A percentile compares a stretch with the other conserved stretches of the same genome.
Evolutionary conservation across 2,113 vertebrate genomes (phyloP).

Genomic region (Lycaon pictus): DNA sequence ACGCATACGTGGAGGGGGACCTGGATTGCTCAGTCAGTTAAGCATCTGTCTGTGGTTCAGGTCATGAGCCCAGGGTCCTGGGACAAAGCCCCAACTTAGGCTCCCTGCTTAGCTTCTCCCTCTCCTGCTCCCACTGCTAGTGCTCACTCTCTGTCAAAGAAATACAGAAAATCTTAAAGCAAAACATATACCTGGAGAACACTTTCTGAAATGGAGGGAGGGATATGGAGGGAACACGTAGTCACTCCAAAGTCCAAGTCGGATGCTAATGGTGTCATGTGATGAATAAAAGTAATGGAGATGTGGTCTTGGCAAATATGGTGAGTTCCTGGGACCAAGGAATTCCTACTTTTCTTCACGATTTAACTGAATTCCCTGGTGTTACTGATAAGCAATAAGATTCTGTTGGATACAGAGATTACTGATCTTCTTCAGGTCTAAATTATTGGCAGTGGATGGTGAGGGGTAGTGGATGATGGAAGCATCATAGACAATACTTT

Average conservation of each 20-base stretch:
- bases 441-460: not conserved
- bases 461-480: not conserved
- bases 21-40: too few relatives aligned
- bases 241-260: not conserved
- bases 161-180: too few relatives aligned
- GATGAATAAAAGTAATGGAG: not conserved
- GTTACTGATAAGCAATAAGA: not conserved
- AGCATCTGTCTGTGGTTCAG: too few relatives aligned
- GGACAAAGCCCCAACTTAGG: too few relatives aligned
- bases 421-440: not conserved
- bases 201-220: not conserved
- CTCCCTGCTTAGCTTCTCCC: too few relatives aligned
- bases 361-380: not conserved
- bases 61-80: too few relatives aligned
- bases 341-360: not conserved
- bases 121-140: too few relatives aligned
- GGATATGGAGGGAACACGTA: not conserved
- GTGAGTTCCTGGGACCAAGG: not conserved
- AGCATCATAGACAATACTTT: not conserved
- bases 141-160: too few relatives aligned
- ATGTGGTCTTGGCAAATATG: not conserved
- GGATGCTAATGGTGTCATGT: not conserved
- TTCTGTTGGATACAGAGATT: not conserved
- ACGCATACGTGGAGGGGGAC: not conserved
- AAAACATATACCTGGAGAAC: not conserved